Percentiles rank a stretch among this genome's conserved stretches.
phyloP scores from a whole-genome alignment of 2,888 invertebrate species.

The Oscheius myriophilus region DNA sequence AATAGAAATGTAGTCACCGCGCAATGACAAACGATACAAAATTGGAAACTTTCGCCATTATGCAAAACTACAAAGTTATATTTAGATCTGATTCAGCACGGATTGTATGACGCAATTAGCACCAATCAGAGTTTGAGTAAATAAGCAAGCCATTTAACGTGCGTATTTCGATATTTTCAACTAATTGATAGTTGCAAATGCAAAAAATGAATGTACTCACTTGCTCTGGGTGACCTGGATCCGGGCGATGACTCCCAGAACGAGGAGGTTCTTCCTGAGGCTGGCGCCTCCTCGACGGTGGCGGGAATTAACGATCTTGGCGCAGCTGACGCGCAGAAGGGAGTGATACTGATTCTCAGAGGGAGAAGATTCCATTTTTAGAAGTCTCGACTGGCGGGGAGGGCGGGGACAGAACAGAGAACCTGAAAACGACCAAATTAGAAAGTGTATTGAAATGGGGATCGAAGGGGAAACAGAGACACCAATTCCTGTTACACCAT shows the following conservation, averaged over 20 bases:
- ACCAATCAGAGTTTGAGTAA: too few relatives aligned
- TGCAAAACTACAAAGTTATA: too few relatives aligned
- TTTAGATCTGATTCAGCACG: too few relatives aligned
- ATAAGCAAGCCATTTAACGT: too few relatives aligned
- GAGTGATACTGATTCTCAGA: neutral
- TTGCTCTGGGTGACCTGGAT: constrained; percentile 22
- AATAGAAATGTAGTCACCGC: too few relatives aligned
- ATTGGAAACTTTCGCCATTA: too few relatives aligned
- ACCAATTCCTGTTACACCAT: too few relatives aligned
- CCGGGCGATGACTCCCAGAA: constrained; percentile 24
- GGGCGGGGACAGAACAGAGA: constrained; percentile 27
- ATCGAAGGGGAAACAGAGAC: neutral
- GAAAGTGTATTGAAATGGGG: neutral
- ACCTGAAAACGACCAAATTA: constrained; percentile 19
- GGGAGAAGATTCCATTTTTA: too few relatives aligned
- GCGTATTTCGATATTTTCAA: neutral
- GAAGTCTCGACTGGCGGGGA: constrained; percentile 9
- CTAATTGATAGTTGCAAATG: too few relatives aligned
- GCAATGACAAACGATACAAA: too few relatives aligned
- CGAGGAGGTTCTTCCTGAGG: constrained; percentile 31
- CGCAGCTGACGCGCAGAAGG: constrained; percentile 26
- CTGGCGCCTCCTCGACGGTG: constrained; percentile 28
- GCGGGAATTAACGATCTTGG: constrained; percentile 30
- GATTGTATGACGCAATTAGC: too few relatives aligned
- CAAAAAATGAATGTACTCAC: constrained; percentile 11